Percentiles rank a stretch among this genome's conserved stretches.
These are phyloP conservation scores for Caenorhabditis remanei DNA, from an alignment of 1,140 invertebrate genomes.

Conservation along the genomic window DNA sequence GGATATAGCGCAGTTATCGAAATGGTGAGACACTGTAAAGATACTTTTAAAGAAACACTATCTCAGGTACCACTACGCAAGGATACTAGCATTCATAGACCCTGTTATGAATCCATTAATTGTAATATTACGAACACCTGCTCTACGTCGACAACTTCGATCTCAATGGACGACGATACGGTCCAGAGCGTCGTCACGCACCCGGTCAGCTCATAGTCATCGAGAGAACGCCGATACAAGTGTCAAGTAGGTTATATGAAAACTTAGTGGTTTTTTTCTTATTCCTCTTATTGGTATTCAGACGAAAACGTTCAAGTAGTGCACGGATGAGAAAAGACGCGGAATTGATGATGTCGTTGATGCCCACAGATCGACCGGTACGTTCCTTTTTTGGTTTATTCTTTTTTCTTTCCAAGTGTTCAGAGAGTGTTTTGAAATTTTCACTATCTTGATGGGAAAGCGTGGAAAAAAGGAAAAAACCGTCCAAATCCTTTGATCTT, in stretches of 20 bases:
- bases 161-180: conserved; percentile 62
- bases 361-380: conserved; percentile 45
- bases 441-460: background rate
- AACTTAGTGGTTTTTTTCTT: background rate
- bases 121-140: conserved; percentile 73
- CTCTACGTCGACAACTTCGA: conserved; percentile 68
- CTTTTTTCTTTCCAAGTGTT: background rate
- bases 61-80: conserved; percentile 68
- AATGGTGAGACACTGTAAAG: conserved; percentile 60
- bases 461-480: background rate
- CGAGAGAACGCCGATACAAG: conserved; percentile 17
- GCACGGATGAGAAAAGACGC: conserved; percentile 48
- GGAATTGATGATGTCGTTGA: conserved; percentile 52
- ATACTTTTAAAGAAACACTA: no score
- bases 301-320: conserved; percentile 51
- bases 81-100: conserved; percentile 74
- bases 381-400: background rate
- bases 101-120: conserved; percentile 75
- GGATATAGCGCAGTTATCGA: conserved; percentile 69
- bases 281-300: background rate
- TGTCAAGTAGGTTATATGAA: conserved; percentile 49
- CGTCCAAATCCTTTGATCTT: background rate
- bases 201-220: conserved; percentile 48
- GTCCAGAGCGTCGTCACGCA: conserved; percentile 41
- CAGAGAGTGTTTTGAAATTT: background rate